Percentiles rank a stretch among this genome's conserved stretches.
Evolutionary conservation across 1,140 invertebrate species (phyloP).

Genomic region (Rhagoletis zephyria): DNA sequence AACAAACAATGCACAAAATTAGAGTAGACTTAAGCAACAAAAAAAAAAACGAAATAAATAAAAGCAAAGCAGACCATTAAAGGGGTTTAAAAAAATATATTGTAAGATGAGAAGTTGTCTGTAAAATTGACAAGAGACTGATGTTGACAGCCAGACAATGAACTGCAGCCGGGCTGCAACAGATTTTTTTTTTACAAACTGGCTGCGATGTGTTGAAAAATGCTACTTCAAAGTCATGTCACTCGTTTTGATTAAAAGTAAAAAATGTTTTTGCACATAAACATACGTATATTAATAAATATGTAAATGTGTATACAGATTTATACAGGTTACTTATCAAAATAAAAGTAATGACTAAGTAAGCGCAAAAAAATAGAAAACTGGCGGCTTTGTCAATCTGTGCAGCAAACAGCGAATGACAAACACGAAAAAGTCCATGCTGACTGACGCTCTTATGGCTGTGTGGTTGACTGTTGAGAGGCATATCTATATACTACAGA

Average conservation of each 20-base stretch:
- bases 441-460: background rate
- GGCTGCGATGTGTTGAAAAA: background rate
- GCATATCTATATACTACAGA: too few relatives aligned
- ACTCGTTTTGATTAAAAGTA: conserved; percentile 19
- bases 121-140: background rate
- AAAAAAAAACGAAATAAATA: background rate
- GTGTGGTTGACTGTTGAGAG: background rate
- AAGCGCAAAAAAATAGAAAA: background rate
- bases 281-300: background rate
- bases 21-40: background rate
- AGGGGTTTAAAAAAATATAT: background rate
- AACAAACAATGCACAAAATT: background rate
- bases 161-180: conserved; percentile 2
- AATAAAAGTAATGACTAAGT: background rate
- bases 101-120: conserved; percentile 28
- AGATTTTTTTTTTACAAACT: background rate
- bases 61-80: background rate
- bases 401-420: too few relatives aligned
- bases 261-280: background rate
- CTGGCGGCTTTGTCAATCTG: too few relatives aligned
- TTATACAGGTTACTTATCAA: background rate
- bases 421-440: too few relatives aligned
- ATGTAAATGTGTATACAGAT: background rate
- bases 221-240: conserved; percentile 47
- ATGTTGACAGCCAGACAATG: conserved; percentile 34